phyloP scores from a whole-genome alignment of 1,140 invertebrate species.

The Calosoma granatense region DNA sequence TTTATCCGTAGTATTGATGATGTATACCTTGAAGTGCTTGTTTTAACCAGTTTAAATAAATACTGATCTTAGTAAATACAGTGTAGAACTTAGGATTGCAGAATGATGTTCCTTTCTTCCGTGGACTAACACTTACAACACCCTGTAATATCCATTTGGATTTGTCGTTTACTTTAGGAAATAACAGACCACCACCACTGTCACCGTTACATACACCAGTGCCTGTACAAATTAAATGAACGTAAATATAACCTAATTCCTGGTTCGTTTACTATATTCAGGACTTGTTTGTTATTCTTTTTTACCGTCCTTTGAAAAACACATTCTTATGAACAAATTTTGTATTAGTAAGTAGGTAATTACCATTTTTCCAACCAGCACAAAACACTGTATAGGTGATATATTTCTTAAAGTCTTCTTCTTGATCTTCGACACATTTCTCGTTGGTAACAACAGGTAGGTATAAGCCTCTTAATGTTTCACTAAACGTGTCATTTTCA shows the following conservation, averaged over 20 bases:
- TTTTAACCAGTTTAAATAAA: constrained; percentile 25
- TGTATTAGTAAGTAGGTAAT: too few relatives aligned
- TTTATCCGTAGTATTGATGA: too few relatives aligned
- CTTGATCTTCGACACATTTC: constrained; percentile 30
- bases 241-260: not conserved
- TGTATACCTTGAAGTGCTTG: too few relatives aligned
- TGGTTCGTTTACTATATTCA: not conserved
- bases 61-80: constrained; percentile 37
- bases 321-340: too few relatives aligned
- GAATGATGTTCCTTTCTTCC: constrained; percentile 26
- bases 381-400: constrained; percentile 38
- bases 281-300: too few relatives aligned
- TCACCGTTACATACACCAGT: constrained; percentile 39
- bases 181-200: constrained; percentile 36
- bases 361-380: constrained; percentile 36
- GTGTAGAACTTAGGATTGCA: constrained; percentile 36
- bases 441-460: constrained; percentile 28
- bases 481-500: constrained; percentile 34
- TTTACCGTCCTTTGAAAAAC: too few relatives aligned
- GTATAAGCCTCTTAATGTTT: constrained; percentile 24
- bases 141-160: constrained; percentile 35
- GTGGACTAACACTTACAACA: constrained; percentile 37
- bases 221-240: constrained; percentile 17
- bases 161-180: constrained; percentile 14
- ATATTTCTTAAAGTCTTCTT: constrained; percentile 36